These are phyloP conservation scores for Tetrax tetrax DNA, from an alignment of 2,113 vertebrate genomes.

Conservation along the genomic window DNA sequence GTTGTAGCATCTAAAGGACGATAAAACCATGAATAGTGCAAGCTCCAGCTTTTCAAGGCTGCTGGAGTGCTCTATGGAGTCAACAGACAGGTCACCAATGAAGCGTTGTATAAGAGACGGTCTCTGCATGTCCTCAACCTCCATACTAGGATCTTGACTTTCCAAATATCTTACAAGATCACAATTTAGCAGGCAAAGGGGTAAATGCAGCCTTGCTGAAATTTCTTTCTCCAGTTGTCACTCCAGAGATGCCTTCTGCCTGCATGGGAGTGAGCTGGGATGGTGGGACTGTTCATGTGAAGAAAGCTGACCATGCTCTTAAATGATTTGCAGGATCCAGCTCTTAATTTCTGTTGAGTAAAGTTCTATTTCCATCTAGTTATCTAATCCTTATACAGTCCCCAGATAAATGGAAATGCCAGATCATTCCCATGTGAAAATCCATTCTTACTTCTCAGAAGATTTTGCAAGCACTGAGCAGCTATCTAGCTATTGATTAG, in stretches of 20 bases:
- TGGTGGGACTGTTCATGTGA: background rate
- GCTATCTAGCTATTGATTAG: background rate
- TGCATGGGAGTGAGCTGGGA: rapidly evolving
- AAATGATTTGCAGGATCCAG: background rate
- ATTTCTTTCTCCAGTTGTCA: background rate
- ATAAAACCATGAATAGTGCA: background rate
- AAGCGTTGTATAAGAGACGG: background rate
- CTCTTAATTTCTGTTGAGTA: background rate
- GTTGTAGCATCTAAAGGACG: background rate
- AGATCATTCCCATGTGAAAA: background rate
- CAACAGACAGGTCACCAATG: background rate
- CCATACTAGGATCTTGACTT: background rate
- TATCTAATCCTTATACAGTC: background rate
- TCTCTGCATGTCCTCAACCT: background rate
- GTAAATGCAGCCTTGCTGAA: background rate
- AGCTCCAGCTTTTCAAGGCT: background rate
- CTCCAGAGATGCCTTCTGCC: background rate
- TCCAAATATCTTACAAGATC: background rate
- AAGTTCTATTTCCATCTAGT: background rate
- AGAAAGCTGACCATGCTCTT: background rate
- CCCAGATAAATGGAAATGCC: background rate
- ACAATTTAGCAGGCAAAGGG: background rate
- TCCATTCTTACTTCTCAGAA: background rate
- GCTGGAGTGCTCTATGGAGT: background rate
- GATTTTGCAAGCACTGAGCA: background rate